Conservation (phyloP, 2,888 invertebrate species). For the Nomada goodeniana region DNA sequence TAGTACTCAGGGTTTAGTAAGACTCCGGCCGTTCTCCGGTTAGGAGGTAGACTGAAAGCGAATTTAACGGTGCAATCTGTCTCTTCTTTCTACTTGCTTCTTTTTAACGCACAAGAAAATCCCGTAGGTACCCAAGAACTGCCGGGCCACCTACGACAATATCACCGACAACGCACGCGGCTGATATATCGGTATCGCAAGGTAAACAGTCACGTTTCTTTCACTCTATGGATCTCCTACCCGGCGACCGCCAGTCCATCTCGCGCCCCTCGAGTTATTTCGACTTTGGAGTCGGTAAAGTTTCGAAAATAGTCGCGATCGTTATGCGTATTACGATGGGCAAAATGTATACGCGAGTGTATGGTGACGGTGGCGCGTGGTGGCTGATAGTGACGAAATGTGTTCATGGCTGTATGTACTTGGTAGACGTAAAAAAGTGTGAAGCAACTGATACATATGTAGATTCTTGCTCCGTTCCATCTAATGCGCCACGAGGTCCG, state of each 20-base stretch:
- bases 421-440: background rate
- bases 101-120: background rate
- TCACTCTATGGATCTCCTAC: background rate
- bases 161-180: background rate
- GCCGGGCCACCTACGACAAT: no score
- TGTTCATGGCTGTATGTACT: background rate
- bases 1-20: conserved; percentile 46
- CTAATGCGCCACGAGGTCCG: background rate
- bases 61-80: background rate
- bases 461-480: background rate
- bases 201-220: background rate
- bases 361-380: background rate
- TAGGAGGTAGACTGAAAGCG: background rate
- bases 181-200: background rate
- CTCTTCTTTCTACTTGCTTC: background rate
- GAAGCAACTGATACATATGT: background rate
- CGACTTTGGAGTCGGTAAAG: background rate
- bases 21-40: conserved; percentile 43
- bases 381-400: background rate
- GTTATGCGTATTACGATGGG: background rate
- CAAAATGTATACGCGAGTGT: background rate
- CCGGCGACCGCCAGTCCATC: background rate
- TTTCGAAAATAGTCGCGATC: background rate
- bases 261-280: background rate
- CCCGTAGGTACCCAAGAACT: no score